phyloP scores from a whole-genome alignment of 1,140 invertebrate species.

The Centruroides vittatus region DNA sequence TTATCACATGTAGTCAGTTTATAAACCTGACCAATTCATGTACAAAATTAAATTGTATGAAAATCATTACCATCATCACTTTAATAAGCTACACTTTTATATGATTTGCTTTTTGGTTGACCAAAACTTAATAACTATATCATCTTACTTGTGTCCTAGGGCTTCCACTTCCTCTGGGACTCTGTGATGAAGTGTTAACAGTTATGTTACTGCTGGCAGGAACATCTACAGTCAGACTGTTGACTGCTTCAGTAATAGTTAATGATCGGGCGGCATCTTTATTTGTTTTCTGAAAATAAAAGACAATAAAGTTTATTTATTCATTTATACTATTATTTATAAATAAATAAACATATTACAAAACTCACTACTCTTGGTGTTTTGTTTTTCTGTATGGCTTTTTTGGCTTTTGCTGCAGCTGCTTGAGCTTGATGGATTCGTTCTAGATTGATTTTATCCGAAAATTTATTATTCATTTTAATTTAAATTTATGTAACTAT shows the following conservation, averaged over 20 bases:
- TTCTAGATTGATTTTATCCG: slow-evolving; percentile 22
- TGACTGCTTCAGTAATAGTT: slow-evolving; percentile 3
- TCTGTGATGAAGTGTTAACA: slow-evolving; percentile 5
- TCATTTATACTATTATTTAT: background rate
- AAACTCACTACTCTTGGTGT: slow-evolving; percentile 25
- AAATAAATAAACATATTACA: background rate
- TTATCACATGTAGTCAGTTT: no score
- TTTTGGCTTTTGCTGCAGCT: slow-evolving; percentile 34
- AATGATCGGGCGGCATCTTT: slow-evolving; percentile 5
- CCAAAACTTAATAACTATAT: background rate
- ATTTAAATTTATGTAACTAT: background rate
- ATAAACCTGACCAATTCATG: no score
- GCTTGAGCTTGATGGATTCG: slow-evolving; percentile 34
- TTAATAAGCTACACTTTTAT: no score
- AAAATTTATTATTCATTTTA: background rate
- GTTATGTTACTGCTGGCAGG: background rate
- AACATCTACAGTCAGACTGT: slow-evolving; percentile 6
- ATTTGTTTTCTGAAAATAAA: slow-evolving; percentile 6
- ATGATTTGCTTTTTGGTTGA: no score
- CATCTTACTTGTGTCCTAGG: slow-evolving; percentile 13
- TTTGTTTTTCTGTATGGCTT: slow-evolving; percentile 29
- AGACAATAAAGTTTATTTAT: no score
- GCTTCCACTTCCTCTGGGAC: slow-evolving; percentile 8
- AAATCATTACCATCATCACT: no score
- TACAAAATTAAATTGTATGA: no score